Evolutionary conservation across 1,140 invertebrate genomes (phyloP), one percentile per base, ranked within the genome.

Genomic region (Rhagoletis pomonella): DNA sequence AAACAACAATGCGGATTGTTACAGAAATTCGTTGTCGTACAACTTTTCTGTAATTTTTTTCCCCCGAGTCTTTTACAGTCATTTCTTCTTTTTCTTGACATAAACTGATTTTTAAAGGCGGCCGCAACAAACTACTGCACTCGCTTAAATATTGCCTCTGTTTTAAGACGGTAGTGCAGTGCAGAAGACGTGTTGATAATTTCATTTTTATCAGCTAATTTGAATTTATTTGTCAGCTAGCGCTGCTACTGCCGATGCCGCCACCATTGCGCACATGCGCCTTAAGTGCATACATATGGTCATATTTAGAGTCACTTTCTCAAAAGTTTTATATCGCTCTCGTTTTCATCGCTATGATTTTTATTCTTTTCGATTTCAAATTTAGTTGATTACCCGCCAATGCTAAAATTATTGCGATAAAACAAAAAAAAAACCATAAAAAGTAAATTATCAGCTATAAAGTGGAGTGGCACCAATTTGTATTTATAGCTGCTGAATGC

Each of bases 141-240:
- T 55, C 5, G n/a, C 44, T 29, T n/a, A n/a, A 9, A 19, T 55
- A 19, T 81, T 81, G 47, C 73, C 55, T 19, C 73, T 81, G 73
- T 81, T 19, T 81, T 17, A 55, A n/a, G n/a, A n/a, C 3, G 55
- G 73, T 6, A 3, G 47, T n/a, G 5, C n/a, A 50, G 9, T 50
- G 12, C 14, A 4, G 12, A 6, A n/a, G 47, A 19, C 14, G 12
- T 9, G 12, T 55, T 55, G 44, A 81, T 81, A 58, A 81, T 81
- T 81, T 19, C 2, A 55, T 58, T 81, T 81, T 19, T 81, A 81
- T 81, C 73, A 55, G 9, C 73, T 58, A 81, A 81, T 81, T 81
- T 81, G 73, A 81, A 55, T 81, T 81, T 81, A 81, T 81, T 81
- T 29, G 17, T 12, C 73, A 55, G 44, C 73, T 19, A 9, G 14